phyloP scores from a whole-genome alignment of 2,888 invertebrate genomes.

The Scelioninae gen. 2 region DNA sequence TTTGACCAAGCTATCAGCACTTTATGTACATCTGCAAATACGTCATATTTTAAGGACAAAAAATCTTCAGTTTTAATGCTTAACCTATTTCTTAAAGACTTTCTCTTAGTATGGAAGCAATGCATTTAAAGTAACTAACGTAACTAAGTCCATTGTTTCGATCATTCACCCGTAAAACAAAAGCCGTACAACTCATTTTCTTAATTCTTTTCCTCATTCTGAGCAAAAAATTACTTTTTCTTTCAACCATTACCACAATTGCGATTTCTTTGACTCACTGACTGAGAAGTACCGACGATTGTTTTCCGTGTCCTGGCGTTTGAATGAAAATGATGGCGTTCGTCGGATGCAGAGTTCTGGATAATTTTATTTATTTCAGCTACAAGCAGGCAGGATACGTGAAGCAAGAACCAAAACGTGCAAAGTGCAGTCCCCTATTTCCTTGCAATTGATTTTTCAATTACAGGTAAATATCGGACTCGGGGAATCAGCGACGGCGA shows the following conservation, averaged over 20 bases:
- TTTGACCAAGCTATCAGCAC: too few species aligned
- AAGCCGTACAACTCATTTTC: slow-evolving; percentile 61
- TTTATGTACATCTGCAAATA: slow-evolving; percentile 47
- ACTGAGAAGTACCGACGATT: slow-evolving; percentile 9
- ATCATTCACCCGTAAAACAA: slow-evolving; percentile 65
- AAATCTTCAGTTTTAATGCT: slow-evolving; percentile 66
- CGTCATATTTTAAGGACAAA: slow-evolving; percentile 65
- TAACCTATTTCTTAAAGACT: slow-evolving; percentile 70
- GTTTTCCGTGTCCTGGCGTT: slow-evolving; percentile 2
- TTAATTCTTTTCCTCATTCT: slow-evolving; percentile 45
- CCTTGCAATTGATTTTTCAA: slow-evolving; percentile 38
- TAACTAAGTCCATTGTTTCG: slow-evolving; percentile 66
- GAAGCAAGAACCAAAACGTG: background rate
- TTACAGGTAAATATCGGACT: slow-evolving; percentile 37
- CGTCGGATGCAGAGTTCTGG: slow-evolving; percentile 13
- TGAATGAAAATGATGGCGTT: slow-evolving; percentile 15
- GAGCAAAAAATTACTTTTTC: slow-evolving; percentile 52
- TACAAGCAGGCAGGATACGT: slow-evolving; percentile 2
- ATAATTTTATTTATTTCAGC: too few species aligned
- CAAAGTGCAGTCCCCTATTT: slow-evolving; percentile 12
- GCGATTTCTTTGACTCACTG: background rate
- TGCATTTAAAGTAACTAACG: slow-evolving; percentile 47
- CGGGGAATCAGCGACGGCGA: slow-evolving; percentile 51
- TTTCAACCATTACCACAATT: slow-evolving; percentile 43
- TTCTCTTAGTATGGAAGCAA: slow-evolving; percentile 62